These are phyloP conservation scores for Sparus aurata DNA, from an alignment of 2,797 vertebrate species.

Conservation along the genomic window DNA sequence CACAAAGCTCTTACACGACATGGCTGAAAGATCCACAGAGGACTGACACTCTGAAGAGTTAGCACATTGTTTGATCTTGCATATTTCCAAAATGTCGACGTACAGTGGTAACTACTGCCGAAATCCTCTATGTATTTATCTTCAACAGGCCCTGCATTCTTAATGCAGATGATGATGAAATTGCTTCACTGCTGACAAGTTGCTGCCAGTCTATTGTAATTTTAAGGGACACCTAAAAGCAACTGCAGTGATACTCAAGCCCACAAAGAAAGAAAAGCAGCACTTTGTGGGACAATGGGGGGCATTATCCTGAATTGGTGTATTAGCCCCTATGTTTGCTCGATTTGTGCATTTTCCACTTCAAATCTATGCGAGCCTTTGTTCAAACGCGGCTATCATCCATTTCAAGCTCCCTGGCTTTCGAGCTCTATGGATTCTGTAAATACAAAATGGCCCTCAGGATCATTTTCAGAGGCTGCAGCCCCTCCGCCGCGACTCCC, in stretches of 20 bases:
- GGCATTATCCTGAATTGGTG: conserved; percentile 8
- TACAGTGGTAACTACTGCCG: conserved; percentile 35
- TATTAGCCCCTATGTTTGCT: neutral
- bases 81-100: conserved; percentile 56
- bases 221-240: neutral
- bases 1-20: conserved; percentile 66
- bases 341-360: conserved; percentile 8
- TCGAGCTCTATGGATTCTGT: neutral
- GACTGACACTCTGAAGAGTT: conserved; percentile 58
- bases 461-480: too few species aligned
- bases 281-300: neutral
- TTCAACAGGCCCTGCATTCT: conserved; percentile 18
- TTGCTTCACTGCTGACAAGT: conserved; percentile 24
- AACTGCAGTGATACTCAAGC: neutral
- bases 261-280: conserved; percentile 19
- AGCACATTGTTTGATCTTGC: conserved; percentile 59
- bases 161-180: conserved; percentile 39
- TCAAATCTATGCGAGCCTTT: conserved; percentile 10
- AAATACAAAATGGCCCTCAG: neutral
- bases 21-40: conserved; percentile 50
- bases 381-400: neutral
- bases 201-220: conserved; percentile 22
- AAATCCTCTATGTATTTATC: conserved; percentile 30
- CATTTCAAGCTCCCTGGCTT: neutral
- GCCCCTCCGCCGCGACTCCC: too few species aligned